Evolutionary conservation across 2,888 invertebrate genomes (phyloP).

Genomic region (Trichopoda pennipes): DNA sequence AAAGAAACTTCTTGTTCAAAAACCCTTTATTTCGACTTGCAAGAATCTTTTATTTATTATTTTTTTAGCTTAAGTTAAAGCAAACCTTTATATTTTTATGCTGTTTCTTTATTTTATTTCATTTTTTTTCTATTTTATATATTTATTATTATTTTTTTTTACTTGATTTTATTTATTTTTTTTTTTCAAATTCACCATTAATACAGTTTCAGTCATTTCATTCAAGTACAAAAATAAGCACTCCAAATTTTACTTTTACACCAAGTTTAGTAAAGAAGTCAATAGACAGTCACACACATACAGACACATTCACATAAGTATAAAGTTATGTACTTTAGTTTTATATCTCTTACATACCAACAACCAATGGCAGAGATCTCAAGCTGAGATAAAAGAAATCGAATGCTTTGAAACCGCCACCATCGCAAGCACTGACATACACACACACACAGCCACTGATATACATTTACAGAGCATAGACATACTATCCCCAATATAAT

Average conservation of each 20-base stretch:
- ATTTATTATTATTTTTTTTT: neutral
- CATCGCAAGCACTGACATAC: slow-evolving; percentile 39
- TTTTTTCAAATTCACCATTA: slow-evolving; percentile 7
- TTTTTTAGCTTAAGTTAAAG: no score
- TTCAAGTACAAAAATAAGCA: slow-evolving; percentile 17
- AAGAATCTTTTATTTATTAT: no score
- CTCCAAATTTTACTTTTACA: slow-evolving; percentile 8
- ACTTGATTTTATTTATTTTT: no score
- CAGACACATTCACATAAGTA: neutral
- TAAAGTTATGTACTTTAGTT: neutral
- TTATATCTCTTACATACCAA: slow-evolving; percentile 36
- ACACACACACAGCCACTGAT: neutral
- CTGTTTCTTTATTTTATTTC: neutral
- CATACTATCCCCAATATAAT: slow-evolving; percentile 40
- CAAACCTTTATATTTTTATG: neutral
- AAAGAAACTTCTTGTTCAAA: no score
- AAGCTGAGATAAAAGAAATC: slow-evolving; percentile 72
- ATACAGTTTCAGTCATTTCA: slow-evolving; percentile 26
- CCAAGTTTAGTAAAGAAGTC: slow-evolving; percentile 47
- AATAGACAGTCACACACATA: neutral
- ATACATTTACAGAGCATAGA: neutral
- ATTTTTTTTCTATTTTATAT: neutral
- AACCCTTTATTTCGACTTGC: no score
- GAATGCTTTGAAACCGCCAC: slow-evolving; percentile 64
- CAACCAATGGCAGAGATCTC: slow-evolving; percentile 74